Base-by-base conservation (phyloP, 2,113 vertebrate species). In the Elephantulus edwardii region DNA sequence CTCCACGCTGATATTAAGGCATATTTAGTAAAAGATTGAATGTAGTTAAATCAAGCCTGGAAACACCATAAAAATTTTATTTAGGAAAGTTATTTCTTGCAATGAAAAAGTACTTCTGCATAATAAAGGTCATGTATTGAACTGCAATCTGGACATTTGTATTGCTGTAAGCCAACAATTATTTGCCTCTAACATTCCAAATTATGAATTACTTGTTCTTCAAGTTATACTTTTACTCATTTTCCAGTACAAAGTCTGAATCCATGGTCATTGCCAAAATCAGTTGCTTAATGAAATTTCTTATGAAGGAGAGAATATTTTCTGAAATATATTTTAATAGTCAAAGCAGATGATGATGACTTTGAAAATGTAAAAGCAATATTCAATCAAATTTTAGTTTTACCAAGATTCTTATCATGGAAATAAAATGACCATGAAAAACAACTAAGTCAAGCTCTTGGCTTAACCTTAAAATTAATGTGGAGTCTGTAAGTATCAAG, bases 11-110 rank as follows among this genome's bases (percentile, higher is more conserved):
- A 12, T 82, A 88, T 89, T 75, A 76, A 88, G 48, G 11, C 8
- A 72, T 79, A 89, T 88, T 95, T 72, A 72, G 46, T 76, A 92
- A 83, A 88, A 93, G 56, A 92, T 90, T 86, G 86, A 94, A 58
- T 90, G 5, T 83, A 76, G 54, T 56, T 50, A 86, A 93, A 82
- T n/a, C 38, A 92, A 90, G 76, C 35, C 22, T 86, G 19, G 82
- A 92, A 95, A 95, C 86, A 40, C 38, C 13, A 79, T 38, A 83
- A 50, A n/a, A 83, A n/a, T 76, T 46, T 89, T 94, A 87, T 24
- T 79, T 81, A 33, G 24, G 44, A 62, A 76, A 84, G 26, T 71
- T 80, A 87, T 83, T 91, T 96, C 84, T 88, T 82, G 3, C 44
- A 85, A 92, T 52, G 46, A 88, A 90, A 93, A 94, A 71, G 40